Evolutionary conservation across 2,113 vertebrate species (phyloP), one percentile per base, ranked within the genome.

Genomic region (Etia nguti): DNA sequence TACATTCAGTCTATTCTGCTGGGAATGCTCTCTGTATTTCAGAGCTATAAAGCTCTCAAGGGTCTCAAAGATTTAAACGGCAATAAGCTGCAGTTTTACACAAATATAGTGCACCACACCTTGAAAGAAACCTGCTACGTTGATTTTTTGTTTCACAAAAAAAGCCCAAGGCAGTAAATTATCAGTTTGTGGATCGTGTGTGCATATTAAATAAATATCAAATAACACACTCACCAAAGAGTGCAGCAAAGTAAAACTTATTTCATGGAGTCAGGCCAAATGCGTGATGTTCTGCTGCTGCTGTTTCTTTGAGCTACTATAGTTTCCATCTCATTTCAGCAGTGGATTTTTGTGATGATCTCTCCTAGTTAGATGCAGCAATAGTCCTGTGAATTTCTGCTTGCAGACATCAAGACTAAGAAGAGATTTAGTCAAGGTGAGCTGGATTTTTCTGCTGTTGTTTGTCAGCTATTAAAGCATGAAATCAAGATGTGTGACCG

Each of bases 181-280:
- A 88, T 86, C 73, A 43, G 62, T 52, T 57, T 73, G 55, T 34
- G 38, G 48, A 57, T 86, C 6, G 5, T 84, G 31, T 50, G 82
- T 81, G 46, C 82, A 68, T 83, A 77, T 77, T 77, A 77, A 50
- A 34, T 75, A 83, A 56, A 85, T 89, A 88, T 87, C 73, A 93
- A 86, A 81, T 75, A 85, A 82, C 80, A 70, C 75, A 86, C 88
- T 60, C 83, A 85, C 31, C 82, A 87, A 79, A 73, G 54, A 80
- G 24, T 82, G 22, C 46, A 86, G 57, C 6, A 9, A 85, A 88
- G 80, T 56, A 22, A 31, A 77, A 83, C 73, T 24, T 59, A 60
- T 83, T 88, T 83, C 36, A 84, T 86, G 88, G 82, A 90, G 86
- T 75, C 16, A 3, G 79, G 89, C 81, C 83, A 92, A 86, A 65